Evolutionary conservation across 2,797 vertebrate genomes (phyloP).

Genomic region (Botia kubotai): DNA sequence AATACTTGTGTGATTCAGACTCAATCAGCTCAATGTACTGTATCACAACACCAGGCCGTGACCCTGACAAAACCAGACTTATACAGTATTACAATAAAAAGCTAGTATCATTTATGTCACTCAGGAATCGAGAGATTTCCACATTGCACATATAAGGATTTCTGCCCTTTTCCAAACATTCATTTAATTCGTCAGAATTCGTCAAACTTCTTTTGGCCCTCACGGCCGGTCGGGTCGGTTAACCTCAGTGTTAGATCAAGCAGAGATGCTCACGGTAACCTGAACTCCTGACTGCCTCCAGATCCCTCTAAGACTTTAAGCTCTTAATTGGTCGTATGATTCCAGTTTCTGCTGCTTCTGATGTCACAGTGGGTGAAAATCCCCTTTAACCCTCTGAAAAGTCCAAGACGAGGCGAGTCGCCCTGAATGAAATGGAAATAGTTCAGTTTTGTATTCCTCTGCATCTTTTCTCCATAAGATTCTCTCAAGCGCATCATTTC

Average conservation of each 20-base stretch:
- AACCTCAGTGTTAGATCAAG: conserved; percentile 72
- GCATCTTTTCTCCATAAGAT: conserved; percentile 22
- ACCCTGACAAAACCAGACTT: background rate
- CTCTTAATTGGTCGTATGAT: conserved; percentile 73
- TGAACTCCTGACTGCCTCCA: conserved; percentile 73
- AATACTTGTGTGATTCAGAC: background rate
- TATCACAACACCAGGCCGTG: background rate
- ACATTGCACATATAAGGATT: background rate
- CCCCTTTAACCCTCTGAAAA: conserved; percentile 28
- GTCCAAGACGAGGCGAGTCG: conserved; percentile 43
- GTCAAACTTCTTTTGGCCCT: conserved; percentile 15
- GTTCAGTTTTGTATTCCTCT: conserved; percentile 56
- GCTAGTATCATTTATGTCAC: background rate
- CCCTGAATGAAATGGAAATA: conserved; percentile 51
- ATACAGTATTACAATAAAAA: background rate
- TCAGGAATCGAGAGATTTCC: background rate
- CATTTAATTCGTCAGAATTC: background rate
- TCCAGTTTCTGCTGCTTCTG: conserved; percentile 63
- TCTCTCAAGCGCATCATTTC: conserved; percentile 33
- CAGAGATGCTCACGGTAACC: conserved; percentile 66
- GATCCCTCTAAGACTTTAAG: conserved; percentile 74
- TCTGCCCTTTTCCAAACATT: background rate
- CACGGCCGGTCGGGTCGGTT: conserved; percentile 53
- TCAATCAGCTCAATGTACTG: background rate
- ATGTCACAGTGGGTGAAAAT: conserved; percentile 46